A percentile compares a stretch with the other conserved stretches of the same genome.
Conservation (phyloP, 2,888 invertebrate species). For the Sabellastarte sp. region DNA sequence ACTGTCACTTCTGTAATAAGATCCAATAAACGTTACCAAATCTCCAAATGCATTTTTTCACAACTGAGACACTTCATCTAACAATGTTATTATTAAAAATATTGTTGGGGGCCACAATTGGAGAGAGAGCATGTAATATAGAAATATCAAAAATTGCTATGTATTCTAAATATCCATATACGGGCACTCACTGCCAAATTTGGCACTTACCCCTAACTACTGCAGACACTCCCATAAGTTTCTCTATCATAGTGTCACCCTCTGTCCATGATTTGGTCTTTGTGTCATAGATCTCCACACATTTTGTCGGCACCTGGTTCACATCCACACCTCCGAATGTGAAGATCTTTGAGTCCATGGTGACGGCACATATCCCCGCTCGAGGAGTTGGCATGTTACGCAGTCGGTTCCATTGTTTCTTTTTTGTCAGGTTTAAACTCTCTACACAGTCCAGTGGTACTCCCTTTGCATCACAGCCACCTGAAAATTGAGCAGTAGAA, state of each 20-base stretch:
- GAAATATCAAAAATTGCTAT: too few relatives aligned
- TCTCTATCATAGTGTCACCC: slow-evolving; percentile 32
- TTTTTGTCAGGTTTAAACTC: slow-evolving; percentile 22
- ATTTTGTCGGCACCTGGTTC: slow-evolving; percentile 47
- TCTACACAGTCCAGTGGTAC: slow-evolving; percentile 50
- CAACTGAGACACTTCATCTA: too few relatives aligned
- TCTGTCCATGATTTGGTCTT: slow-evolving; percentile 45
- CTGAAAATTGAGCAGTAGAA: too few relatives aligned
- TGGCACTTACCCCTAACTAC: slow-evolving; percentile 36
- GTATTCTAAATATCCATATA: too few relatives aligned
- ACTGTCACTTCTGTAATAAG: too few relatives aligned
- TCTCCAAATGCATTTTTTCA: too few relatives aligned
- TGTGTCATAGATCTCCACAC: slow-evolving; percentile 49
- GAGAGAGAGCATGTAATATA: too few relatives aligned
- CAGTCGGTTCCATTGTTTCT: slow-evolving; percentile 19
- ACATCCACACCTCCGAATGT: slow-evolving; percentile 51
- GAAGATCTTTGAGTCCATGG: slow-evolving; percentile 38
- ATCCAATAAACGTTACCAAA: too few relatives aligned
- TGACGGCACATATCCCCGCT: slow-evolving; percentile 45
- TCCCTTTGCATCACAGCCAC: slow-evolving; percentile 55
- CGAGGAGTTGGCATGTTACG: slow-evolving; percentile 47
- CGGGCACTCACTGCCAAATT: too few relatives aligned
- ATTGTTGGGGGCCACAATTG: too few relatives aligned
- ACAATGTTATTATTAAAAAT: too few relatives aligned
- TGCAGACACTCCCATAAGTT: slow-evolving; percentile 48